Evolutionary conservation across 2,797 vertebrate genomes (phyloP), one percentile per base, ranked within the genome.

Genomic region (Echiichthys vipera): DNA sequence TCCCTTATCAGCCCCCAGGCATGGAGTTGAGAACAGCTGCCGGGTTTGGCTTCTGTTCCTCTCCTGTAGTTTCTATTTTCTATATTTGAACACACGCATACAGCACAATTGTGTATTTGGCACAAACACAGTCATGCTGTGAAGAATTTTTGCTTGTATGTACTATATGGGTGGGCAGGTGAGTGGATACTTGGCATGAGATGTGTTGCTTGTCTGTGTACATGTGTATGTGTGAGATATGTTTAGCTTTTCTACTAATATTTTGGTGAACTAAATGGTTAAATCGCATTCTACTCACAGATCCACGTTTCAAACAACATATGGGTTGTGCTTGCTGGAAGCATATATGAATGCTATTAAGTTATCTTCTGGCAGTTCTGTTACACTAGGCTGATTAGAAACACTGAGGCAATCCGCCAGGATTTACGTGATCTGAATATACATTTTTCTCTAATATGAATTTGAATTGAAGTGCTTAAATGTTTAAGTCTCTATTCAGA

Each of bases 1-100:
- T 72, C 68, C 56, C 68, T 86, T 83, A 87, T 88, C 81, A 81
- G 57, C 66, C 84, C 58, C 74, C 70, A 62, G 68, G 78, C 84
- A 67, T 66, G 59, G 53, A 71, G 73, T 39, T 1, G 46, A 49
- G 66, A 81, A 55, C 79, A 84, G 73, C 85, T 82, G 81, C 71
- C 72, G 58, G 65, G 45, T 70, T 73, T 76, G 81, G 68, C 80
- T 78, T 25, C 68, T 66, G 34, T 43, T 71, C 56, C 30, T 51
- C 34, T 14, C 15, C 49, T 47, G 63, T 51, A 70, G 82, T 83
- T 83, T 86, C 77, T 65, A 40, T 65, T 74, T 51, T 37, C n/a
- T n/a, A n/a, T n/a, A n/a, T n/a, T n/a, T n/a, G n/a, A 70, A 68
- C 86, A 83, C 74, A 71, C n/a, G n/a, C 80, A 29, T 43, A 56